Conservation (phyloP, 2,113 vertebrate genomes). For the Chaetodon auriga region DNA sequence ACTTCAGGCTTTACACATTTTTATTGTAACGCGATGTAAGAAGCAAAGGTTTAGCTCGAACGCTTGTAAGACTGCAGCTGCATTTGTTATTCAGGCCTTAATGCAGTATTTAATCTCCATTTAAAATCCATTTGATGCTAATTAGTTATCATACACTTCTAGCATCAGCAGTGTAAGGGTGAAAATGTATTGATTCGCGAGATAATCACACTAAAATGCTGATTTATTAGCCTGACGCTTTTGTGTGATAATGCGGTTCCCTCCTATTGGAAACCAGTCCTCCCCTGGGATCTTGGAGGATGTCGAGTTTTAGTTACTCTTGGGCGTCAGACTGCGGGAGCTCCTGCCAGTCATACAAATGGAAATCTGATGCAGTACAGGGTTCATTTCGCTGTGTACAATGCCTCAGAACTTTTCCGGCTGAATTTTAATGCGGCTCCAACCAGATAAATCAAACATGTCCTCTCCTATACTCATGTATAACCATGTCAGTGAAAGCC, state of each 20-base stretch:
- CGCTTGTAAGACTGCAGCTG: constrained; percentile 16
- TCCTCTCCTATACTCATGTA: constrained; percentile 30
- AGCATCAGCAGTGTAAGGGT: constrained; percentile 40
- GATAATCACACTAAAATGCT: constrained; percentile 60
- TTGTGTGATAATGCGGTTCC: constrained; percentile 33
- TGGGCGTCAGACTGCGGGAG: constrained; percentile 18
- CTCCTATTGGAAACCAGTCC: background rate
- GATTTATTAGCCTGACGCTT: constrained; percentile 54
- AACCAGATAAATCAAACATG: constrained; percentile 53
- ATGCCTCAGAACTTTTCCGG: constrained; percentile 20
- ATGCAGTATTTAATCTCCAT: constrained; percentile 70
- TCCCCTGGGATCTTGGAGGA: constrained; percentile 22
- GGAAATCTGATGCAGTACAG: constrained; percentile 48
- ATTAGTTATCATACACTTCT: constrained; percentile 61
- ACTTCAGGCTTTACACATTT: constrained; percentile 23
- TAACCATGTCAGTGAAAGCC: constrained; percentile 45
- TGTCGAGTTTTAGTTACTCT: constrained; percentile 14
- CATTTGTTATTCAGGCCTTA: constrained; percentile 58
- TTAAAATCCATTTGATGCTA: constrained; percentile 64
- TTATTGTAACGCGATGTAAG: background rate
- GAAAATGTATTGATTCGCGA: constrained; percentile 59
- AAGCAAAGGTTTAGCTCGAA: constrained; percentile 15
- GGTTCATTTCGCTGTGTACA: constrained; percentile 32
- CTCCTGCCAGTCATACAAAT: constrained; percentile 46
- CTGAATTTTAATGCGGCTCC: constrained; percentile 57